Evolutionary conservation across 2,888 invertebrate species (phyloP).

Genomic region (Ophion obscuratus): DNA sequence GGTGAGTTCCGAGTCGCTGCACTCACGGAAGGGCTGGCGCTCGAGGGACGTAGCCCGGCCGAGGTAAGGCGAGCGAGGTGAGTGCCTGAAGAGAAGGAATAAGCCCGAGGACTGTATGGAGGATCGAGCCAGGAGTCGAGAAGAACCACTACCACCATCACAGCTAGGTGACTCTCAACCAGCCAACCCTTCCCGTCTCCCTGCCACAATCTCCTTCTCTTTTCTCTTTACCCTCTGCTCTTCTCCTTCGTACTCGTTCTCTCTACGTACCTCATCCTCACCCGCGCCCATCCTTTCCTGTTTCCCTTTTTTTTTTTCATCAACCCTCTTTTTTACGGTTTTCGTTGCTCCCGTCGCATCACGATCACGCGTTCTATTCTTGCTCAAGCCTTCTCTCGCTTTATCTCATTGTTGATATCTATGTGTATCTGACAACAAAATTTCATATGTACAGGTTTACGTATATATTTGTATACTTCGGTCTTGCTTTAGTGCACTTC

Average conservation of each 20-base stretch:
- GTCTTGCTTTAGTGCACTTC: constrained; percentile 24
- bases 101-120: constrained; percentile 49
- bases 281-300: constrained; percentile 29
- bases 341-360: constrained; percentile 54
- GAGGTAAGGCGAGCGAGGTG: constrained; percentile 54
- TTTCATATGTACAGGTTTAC: not conserved
- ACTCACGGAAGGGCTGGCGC: constrained; percentile 61
- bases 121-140: constrained; percentile 46
- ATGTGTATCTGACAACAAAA: constrained; percentile 10
- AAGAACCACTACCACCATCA: constrained; percentile 47
- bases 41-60: constrained; percentile 48
- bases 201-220: constrained; percentile 44
- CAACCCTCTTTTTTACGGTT: constrained; percentile 27
- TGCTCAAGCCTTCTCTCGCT: constrained; percentile 58
- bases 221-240: constrained; percentile 9
- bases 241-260: constrained; percentile 30
- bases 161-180: constrained; percentile 33
- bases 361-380: constrained; percentile 42
- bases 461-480: not conserved
- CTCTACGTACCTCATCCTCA: constrained; percentile 38
- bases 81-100: constrained; percentile 63
- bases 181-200: constrained; percentile 41
- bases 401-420: constrained; percentile 32
- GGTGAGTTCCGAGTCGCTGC: constrained; percentile 60
- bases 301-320: constrained; percentile 24